Evolutionary conservation across 2,888 invertebrate species (phyloP), one percentile per base, ranked within the genome.

Genomic region (Phengaris alcon): DNA sequence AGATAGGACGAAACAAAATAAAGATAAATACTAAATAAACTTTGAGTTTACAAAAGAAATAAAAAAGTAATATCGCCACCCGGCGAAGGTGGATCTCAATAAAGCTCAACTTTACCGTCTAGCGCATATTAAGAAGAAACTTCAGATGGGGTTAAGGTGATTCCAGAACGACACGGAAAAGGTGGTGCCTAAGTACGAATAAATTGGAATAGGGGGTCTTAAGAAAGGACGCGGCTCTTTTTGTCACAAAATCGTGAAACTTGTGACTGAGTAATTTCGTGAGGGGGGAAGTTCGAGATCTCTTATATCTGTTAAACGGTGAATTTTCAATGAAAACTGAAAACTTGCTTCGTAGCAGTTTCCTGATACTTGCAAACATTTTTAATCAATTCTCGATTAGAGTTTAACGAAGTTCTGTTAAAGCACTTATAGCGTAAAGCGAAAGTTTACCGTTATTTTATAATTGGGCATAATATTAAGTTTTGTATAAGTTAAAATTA

Each of bases 111-210:
- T 81, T 81, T 81, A 78, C 78, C 78, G 78, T 79, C 79, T 77
- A 78, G 78, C 79, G 80, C 80, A 83, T 90, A 90, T 89, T 89
- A 89, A 86, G 84, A 86, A 83, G 82, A 82, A 88, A 90, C 85
- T 90, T 91, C 87, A 87, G 86, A 89, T 90, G 90, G 90, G 91
- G 89, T 89, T 87, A 85, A 87, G 82, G 85, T 84, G 88, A 88
- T 88, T 88, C 86, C 84, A 84, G 84, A 82, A 84, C 88, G 87
- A 93, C 82, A 82, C 75, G 81, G 81, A 83, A 83, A 89, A 90
- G 91, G 90, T 90, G 90, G 91, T 86, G 83, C 90, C 85, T 85
- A 82, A 81, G 84, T 82, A 79, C 81, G 82, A 87, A 87, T 87
- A 88, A 86, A 87, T 88, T 86, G 86, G 84, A 87, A 87, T 86